Percentiles rank a stretch among this genome's conserved stretches.
Evolutionary conservation across 2,113 vertebrate species (phyloP).

Genomic region (Albula glossodonta): DNA sequence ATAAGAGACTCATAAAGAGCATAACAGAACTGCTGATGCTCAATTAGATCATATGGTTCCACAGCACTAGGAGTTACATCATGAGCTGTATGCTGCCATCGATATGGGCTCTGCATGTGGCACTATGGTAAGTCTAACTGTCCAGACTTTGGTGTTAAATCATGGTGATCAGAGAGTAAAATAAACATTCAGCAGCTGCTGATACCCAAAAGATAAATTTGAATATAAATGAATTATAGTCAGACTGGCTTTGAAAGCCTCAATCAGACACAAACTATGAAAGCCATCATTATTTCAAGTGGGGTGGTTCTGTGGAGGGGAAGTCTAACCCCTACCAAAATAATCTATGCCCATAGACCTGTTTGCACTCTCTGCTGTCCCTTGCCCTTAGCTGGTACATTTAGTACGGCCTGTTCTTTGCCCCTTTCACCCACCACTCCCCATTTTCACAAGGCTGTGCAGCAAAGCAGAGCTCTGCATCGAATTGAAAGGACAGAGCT

Average conservation of each 20-base stretch:
- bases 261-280: neutral
- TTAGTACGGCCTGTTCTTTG: neutral
- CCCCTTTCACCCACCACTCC: neutral
- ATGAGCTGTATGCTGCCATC: neutral
- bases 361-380: neutral
- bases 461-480: neutral
- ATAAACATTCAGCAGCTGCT: neutral
- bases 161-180: neutral
- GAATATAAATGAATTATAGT: neutral
- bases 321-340: neutral
- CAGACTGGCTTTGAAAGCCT: neutral
- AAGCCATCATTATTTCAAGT: neutral
- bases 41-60: neutral
- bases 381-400: neutral
- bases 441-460: neutral
- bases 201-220: neutral
- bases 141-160: neutral
- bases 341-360: neutral
- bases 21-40: neutral
- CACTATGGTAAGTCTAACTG: neutral
- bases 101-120: neutral
- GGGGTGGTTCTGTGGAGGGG: neutral
- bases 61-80: neutral
- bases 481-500: neutral
- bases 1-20: neutral